Evolutionary conservation across 2,113 vertebrate genomes (phyloP).

Genomic region (Diphyllodes magnificus): DNA sequence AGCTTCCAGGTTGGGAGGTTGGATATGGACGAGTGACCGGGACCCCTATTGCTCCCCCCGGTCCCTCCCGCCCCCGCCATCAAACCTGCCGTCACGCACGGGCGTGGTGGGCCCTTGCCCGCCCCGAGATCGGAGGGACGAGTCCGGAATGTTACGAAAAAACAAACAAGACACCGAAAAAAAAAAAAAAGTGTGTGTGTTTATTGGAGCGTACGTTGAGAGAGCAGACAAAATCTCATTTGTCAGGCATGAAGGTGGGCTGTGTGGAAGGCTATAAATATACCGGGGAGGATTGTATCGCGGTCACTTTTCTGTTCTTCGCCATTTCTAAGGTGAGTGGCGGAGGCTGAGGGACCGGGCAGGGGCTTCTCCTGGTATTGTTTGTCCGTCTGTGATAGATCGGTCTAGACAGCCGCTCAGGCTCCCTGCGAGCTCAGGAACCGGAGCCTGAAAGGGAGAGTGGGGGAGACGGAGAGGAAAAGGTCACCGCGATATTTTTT

Average conservation of each 20-base stretch:
- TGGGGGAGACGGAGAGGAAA: constrained; percentile 62
- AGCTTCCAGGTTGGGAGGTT: constrained; percentile 40
- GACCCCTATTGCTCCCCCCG: not conserved
- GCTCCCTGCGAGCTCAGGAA: constrained; percentile 74
- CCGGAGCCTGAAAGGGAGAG: constrained; percentile 45
- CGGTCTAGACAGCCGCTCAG: constrained; percentile 80
- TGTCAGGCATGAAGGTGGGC: constrained; percentile 64
- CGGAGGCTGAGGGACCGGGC: constrained; percentile 41
- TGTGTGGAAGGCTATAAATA: constrained; percentile 44
- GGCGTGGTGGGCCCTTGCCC: not conserved
- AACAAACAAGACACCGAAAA: not conserved
- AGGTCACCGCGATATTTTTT: constrained; percentile 50
- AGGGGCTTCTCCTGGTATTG: constrained; percentile 65
- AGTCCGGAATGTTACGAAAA: constrained; percentile 5
- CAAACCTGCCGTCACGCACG: not conserved
- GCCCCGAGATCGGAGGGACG: not conserved
- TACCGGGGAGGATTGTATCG: constrained; percentile 8
- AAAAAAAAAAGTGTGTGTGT: not conserved
- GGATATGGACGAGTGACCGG: not conserved
- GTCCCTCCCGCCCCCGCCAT: not conserved
- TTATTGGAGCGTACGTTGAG: constrained; percentile 48
- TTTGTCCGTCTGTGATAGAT: constrained; percentile 76
- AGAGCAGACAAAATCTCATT: constrained; percentile 60
- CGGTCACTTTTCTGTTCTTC: constrained; percentile 55
- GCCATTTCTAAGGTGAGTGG: constrained; percentile 66